Percentiles rank a stretch among this genome's conserved stretches.
Evolutionary conservation across 1,140 invertebrate genomes (phyloP).

Genomic region (Caenorhabditis briggsae): DNA sequence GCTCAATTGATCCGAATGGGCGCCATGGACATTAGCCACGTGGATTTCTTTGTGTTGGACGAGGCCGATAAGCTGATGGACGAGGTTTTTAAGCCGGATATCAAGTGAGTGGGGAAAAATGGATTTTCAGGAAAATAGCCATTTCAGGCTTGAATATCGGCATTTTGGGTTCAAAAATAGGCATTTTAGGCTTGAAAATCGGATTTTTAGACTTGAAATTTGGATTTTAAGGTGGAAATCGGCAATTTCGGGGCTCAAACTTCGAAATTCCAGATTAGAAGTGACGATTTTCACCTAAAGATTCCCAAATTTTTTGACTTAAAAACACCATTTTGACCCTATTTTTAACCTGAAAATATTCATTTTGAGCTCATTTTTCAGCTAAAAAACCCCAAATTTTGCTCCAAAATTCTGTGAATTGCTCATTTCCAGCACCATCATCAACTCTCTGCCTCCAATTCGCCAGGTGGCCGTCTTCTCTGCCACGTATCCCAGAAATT

Average conservation of each 20-base stretch:
- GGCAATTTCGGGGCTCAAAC: too few species aligned
- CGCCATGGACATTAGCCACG: slow-evolving; percentile 82
- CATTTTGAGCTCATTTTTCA: background rate
- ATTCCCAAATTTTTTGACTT: background rate
- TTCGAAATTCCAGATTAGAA: too few species aligned
- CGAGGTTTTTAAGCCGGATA: slow-evolving; percentile 84
- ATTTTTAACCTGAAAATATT: background rate
- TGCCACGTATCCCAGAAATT: slow-evolving; percentile 89
- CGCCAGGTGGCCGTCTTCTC: slow-evolving; percentile 91
- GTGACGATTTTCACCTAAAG: background rate
- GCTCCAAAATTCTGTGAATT: slow-evolving; percentile 1
- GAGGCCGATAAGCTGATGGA: slow-evolving; percentile 96
- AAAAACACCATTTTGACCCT: background rate
- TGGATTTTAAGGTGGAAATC: too few species aligned
- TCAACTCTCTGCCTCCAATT: slow-evolving; percentile 83
- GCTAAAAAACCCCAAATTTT: background rate
- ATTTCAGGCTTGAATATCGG: background rate
- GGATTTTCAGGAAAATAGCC: background rate
- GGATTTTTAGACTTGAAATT: too few species aligned
- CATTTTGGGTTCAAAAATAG: too few species aligned
- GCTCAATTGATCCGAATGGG: slow-evolving; percentile 86
- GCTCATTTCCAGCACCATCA: slow-evolving; percentile 83
- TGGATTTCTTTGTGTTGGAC: slow-evolving; percentile 89
- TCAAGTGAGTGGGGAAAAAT: slow-evolving; percentile 81
- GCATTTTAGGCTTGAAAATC: too few species aligned